phyloP scores from a whole-genome alignment of 2,888 invertebrate genomes.

The Xylota sylvarum region DNA sequence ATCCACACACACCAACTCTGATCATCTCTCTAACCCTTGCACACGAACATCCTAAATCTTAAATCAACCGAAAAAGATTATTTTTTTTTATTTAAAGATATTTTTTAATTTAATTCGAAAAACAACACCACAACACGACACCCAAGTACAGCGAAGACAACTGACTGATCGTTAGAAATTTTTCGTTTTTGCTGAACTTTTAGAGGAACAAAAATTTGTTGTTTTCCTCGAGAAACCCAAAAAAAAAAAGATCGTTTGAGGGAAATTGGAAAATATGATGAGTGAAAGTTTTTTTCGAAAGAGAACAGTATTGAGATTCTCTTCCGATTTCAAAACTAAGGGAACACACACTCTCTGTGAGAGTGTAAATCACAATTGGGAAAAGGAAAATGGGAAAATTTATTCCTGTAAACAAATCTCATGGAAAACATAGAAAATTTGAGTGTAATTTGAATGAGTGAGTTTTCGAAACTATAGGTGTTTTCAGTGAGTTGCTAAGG shows the following conservation, averaged over 20 bases:
- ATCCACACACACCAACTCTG: conserved; percentile 35
- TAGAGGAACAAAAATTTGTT: conserved; percentile 13
- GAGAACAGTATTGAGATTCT: conserved; percentile 32
- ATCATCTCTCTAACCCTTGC: conserved; percentile 18
- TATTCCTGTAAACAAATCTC: background rate
- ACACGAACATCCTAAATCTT: conserved; percentile 16
- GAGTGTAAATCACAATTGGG: background rate
- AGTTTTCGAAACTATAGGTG: background rate
- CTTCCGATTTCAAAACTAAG: background rate
- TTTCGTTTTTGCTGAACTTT: conserved; percentile 38
- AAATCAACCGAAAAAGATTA: conserved; percentile 23
- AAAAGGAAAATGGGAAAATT: background rate
- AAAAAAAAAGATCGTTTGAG: conserved; percentile 16
- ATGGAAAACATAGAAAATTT: conserved; percentile 28
- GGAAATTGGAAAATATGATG: conserved; percentile 68
- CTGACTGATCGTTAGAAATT: conserved; percentile 70
- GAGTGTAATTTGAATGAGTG: conserved; percentile 36
- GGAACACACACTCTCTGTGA: conserved; percentile 16
- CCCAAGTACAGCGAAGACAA: conserved; percentile 69
- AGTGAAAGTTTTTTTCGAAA: conserved; percentile 37
- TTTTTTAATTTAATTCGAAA: conserved; percentile 15
- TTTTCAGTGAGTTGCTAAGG: background rate
- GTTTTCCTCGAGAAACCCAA: conserved; percentile 19
- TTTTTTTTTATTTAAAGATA: conserved; percentile 22
- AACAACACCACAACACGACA: conserved; percentile 67